Base-by-base conservation (phyloP, 2,797 vertebrate species). In the Sparus aurata region DNA sequence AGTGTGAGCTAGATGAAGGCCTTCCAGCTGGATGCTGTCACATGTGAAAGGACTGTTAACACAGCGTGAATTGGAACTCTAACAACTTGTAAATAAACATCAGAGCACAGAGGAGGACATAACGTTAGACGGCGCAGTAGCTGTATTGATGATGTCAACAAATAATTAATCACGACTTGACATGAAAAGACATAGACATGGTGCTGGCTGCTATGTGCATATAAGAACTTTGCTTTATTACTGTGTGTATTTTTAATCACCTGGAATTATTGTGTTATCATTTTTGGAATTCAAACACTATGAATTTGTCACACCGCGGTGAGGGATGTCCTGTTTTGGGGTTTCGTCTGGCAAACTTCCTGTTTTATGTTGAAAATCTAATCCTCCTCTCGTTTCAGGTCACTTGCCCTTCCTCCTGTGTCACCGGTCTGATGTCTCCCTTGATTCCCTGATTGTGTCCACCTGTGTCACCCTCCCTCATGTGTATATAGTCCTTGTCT, bases 21-120 rank as follows among this genome's bases (percentile, higher is more conserved):
- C 74, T 85, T 90, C 77, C 90, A 90, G 88, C 89, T 93, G 89
- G 85, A 91, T 78, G 64, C 64, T 86, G 83, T 88, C 80, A 82
- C 67, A 59, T 80, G 85, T 80, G 86, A 89, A 83, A 80, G 68
- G 78, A 84, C 73, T 80, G 84, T 82, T 84, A 87, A 91, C 73
- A 78, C 20, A n/a, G 73, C 55, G 70, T 84, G 77, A 90, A 87
- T 87, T 83, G 41, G 70, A 72, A 89, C 72, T 61, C 61, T 76
- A 75, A 77, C 69, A 75, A 87, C 73, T 81, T 77, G 80, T 88
- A 85, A 88, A 89, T 87, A 90, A 91, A 89, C 67, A 88, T 27
- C 23, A 8, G 20, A 73, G 8, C 22, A 10, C 2, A 15, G 68
- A 70, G 25, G 17, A 43, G 52, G 63, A 50, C 13, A 22, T 10